Base-by-base conservation (phyloP, 1,140 invertebrate species). In the Cotesia glomerata region DNA sequence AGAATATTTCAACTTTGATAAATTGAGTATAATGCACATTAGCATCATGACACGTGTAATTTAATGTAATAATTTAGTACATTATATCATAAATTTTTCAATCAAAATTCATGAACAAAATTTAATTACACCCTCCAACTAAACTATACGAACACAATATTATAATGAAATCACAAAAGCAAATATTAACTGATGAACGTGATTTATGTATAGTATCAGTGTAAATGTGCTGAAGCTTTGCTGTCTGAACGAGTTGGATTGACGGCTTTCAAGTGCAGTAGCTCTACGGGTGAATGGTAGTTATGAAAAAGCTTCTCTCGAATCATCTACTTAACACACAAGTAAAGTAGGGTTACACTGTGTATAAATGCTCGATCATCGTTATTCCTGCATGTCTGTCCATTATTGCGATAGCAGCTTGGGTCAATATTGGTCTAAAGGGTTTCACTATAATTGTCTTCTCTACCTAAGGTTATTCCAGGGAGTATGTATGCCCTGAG, bases 391-490 rank as follows among this genome's bases (percentile, higher is more conserved):
- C 58, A 63, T 45, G 56, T 52, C 35, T 34, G 61, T 72, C 75
- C 72, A 74, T 76, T 76, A 76, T 76, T 76, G 32, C 75, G 67
- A 76, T 76, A 76, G 75, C 65, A 71, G 66, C 63, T 56, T 75
- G 70, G 49, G 67, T 74, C 69, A 76, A 76, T 76, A 76, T 76
- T 76, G 65, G 75, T 67, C 74, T 72, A 76, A 76, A 76, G 75
- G 75, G 75, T 76, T 76, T 71, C 70, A 58, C 69, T 67, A 72
- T 74, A 66, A 76, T 76, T 76, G 75, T 74, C 72, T 76, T 74
- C 70, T 72, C 70, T 76, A 61, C 70, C 52, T 70, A 76, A 45
- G 61, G 72, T 69, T 69, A 59, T 59, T 58, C 14, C 18, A 45
- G 34, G n/a, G 32, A 54, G n/a, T 58, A 5, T 49, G 7, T 18